phyloP scores from a whole-genome alignment of 2,113 vertebrate species.

The Anas platyrhynchos region DNA sequence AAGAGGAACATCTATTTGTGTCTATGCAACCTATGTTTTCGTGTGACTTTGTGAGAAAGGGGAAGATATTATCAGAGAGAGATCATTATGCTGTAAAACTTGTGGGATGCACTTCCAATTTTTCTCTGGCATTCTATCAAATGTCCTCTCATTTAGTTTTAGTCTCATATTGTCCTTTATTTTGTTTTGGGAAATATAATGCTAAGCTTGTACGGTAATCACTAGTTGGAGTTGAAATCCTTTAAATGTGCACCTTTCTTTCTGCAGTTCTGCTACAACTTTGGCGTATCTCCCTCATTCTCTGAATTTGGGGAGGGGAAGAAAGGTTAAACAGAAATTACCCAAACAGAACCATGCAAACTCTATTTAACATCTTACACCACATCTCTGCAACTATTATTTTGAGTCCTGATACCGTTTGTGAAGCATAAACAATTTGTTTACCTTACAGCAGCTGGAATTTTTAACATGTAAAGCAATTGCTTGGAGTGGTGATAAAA shows the following conservation, averaged over 20 bases:
- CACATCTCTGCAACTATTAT: not conserved
- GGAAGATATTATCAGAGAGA: not conserved
- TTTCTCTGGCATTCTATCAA: not conserved
- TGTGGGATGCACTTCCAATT: not conserved
- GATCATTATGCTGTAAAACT: not conserved
- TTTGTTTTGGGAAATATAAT: slow-evolving; percentile 1
- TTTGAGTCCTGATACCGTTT: not conserved
- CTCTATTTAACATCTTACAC: not conserved
- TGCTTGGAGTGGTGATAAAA: not conserved
- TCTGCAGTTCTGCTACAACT: not conserved
- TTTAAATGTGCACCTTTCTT: not conserved
- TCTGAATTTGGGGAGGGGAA: not conserved
- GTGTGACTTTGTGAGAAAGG: not conserved
- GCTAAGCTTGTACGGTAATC: not conserved
- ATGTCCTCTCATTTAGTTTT: not conserved
- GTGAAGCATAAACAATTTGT: not conserved
- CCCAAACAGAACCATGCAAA: rapidly evolving
- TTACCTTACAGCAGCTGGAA: not conserved
- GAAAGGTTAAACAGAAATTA: not conserved
- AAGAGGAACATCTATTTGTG: slow-evolving; percentile 10
- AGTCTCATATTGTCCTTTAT: not conserved
- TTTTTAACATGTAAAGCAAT: not conserved
- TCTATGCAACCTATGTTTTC: not conserved
- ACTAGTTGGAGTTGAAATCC: not conserved
- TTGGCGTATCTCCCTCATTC: not conserved